Conservation (phyloP, 2,797 vertebrate species). For the Cossypha niveicapilla region DNA sequence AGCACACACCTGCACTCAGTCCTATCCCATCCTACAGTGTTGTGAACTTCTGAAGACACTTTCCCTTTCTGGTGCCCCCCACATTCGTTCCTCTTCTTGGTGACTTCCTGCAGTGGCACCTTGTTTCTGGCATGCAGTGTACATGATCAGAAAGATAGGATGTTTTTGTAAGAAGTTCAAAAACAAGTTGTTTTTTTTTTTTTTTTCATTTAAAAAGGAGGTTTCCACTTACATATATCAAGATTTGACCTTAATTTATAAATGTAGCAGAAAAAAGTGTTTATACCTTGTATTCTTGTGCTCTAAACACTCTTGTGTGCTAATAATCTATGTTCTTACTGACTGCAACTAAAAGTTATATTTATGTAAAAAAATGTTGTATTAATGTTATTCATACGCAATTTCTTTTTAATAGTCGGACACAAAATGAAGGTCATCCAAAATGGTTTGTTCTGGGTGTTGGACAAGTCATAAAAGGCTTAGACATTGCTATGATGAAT, state of each 20-base stretch:
- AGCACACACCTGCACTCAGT: rapidly evolving
- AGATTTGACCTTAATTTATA: neutral
- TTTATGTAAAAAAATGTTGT: neutral
- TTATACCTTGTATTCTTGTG: neutral
- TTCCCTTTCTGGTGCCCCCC: neutral
- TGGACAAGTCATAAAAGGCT: slow-evolving; percentile 93
- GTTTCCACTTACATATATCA: neutral
- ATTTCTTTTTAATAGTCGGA: slow-evolving; percentile 78
- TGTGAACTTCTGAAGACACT: neutral
- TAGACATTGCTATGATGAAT: slow-evolving; percentile 88
- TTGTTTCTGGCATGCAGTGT: neutral
- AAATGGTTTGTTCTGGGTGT: slow-evolving; percentile 96
- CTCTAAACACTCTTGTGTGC: neutral
- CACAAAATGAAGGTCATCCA: slow-evolving; percentile 86
- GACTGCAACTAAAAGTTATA: neutral
- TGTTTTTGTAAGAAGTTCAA: neutral
- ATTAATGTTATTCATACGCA: neutral
- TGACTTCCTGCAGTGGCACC: neutral
- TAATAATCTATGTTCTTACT: neutral
- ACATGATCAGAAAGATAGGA: neutral
- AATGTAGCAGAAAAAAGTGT: neutral
- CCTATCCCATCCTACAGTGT: neutral
- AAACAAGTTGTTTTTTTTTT: neutral
- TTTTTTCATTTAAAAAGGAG: neutral
- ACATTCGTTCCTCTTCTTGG: neutral